phyloP scores from a whole-genome alignment of 2,888 invertebrate genomes.

The Euspilapteryx auroguttella region DNA sequence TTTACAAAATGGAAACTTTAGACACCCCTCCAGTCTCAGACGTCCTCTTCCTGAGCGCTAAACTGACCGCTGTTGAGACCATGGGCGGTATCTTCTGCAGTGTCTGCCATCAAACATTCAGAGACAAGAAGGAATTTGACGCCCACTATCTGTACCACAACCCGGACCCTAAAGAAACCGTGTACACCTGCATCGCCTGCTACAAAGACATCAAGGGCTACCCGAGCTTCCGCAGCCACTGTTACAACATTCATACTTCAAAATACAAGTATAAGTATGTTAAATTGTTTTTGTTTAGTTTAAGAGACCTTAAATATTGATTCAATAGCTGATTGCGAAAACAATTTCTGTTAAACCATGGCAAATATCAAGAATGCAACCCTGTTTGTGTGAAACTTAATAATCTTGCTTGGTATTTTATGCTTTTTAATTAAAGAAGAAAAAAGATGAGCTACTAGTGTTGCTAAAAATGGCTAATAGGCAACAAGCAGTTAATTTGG shows the following conservation, averaged over 20 bases:
- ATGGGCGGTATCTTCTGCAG: conserved; percentile 61
- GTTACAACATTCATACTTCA: conserved; percentile 56
- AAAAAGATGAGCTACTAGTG: no score
- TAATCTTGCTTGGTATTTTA: no score
- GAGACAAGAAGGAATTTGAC: conserved; percentile 55
- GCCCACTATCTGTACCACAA: conserved; percentile 50
- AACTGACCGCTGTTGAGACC: conserved; percentile 36
- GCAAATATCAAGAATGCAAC: no score
- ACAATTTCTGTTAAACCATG: no score
- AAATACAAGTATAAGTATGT: conserved; percentile 58
- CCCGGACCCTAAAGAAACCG: conserved; percentile 17
- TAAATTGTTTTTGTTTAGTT: no score
- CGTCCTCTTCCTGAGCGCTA: conserved; percentile 11
- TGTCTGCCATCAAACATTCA: conserved; percentile 50
- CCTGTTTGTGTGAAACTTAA: no score
- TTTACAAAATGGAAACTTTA: background rate
- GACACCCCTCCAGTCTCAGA: background rate
- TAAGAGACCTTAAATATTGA: no score
- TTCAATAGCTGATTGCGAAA: no score
- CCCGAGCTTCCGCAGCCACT: conserved; percentile 61
- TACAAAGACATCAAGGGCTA: conserved; percentile 54
- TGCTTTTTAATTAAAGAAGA: no score
- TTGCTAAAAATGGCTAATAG: no score
- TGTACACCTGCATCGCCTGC: conserved; percentile 62
- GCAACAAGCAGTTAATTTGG: no score